Base-by-base conservation (phyloP, 2,797 vertebrate genomes). In the Platalea minor region DNA sequence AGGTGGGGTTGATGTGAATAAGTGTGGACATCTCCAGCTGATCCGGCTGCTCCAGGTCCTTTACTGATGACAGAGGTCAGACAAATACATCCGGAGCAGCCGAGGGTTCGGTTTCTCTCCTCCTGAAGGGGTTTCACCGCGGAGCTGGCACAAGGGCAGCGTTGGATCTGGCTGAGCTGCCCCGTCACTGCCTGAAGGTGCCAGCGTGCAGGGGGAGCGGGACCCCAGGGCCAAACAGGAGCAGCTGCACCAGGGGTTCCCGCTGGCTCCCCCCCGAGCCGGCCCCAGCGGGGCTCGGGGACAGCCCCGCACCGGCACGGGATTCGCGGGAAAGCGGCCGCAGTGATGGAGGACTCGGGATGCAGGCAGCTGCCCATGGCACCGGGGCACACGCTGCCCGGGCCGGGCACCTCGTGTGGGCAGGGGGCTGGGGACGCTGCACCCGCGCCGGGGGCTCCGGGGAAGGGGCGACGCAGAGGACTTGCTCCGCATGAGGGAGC, bases 241-340 rank as follows among this genome's bases (percentile, higher is more conserved):
- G 64, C 18, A 37, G 64, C 74, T 19, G 45, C 37, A 31, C 26
- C 0, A 2, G 33, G 23, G 28, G n/a, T 10, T 54, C 48, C 39
- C 1, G 1, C 46, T 39, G 64, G 64, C 29, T 31, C 61, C 61
- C 35, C 43, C 53, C 43, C 2, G 35, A 28, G 69, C 14, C 1
- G 6, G 17, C 33, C 43, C n/a, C 43, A 19, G 67, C 3, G 7
- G 26, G 13, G 50, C 50, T 72, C 4, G 2, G 35, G 65, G 29
- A 19, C 37, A 46, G 57, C 45, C n/a, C 45, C 2, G 1, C 5
- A 2, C 17, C 4, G 1, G 33, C 39, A 6, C 3, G 1, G 60
- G 13, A 11, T 19, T 72, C 0, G 2, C 7, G 5, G 60, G 50
- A 19, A 14, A 39, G 31, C 1, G 8, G 31, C 39, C 1, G 1